Evolutionary conservation across 2,113 vertebrate genomes (phyloP), one percentile per base, ranked within the genome.

Genomic region (Odontesthes bonariensis): DNA sequence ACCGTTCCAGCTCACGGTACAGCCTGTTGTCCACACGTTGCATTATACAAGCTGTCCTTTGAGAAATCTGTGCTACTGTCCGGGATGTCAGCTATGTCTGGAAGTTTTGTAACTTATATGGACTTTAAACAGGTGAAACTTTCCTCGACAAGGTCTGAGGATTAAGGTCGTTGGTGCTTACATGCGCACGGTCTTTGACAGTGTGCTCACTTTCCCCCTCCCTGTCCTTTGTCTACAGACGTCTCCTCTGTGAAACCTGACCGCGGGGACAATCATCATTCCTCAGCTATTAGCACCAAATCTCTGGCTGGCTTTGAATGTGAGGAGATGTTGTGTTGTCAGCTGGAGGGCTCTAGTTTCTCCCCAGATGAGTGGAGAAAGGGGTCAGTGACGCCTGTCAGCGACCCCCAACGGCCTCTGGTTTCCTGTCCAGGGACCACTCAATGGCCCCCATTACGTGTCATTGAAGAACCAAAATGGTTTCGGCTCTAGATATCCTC

Each of bases 401-500:
- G 75, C 81, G 76, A 89, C 82, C 86, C 89, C 83, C 86, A 74
- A 69, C 51, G 77, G 80, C 85, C 87, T 82, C 85, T 40, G 35
- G 75, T 76, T 89, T 91, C 88, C 90, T 88, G 86, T 90, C 87
- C 84, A 68, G 85, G 82, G 86, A 89, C 79, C 74, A 56, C 58
- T 90, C 86, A 88, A 78, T 78, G 73, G 67, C 84, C 69, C 83
- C 69, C 69, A 89, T 92, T 91, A 91, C 77, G 52, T 88, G 81
- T 82, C 86, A 89, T 46, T 81, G 82, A 85, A 90, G 83, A 88
- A 87, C 82, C 85, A 90, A 91, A 89, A 92, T 91, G 88, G 82
- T 86, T 82, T 70, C 78, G 68, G 70, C 85, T 79, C 70, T 88
- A 74, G 73, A 74, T 76, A 82, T 88, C 75, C 81, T 79, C 64